Conservation (phyloP, 2,797 vertebrate species). For the Myotis daubentonii region DNA sequence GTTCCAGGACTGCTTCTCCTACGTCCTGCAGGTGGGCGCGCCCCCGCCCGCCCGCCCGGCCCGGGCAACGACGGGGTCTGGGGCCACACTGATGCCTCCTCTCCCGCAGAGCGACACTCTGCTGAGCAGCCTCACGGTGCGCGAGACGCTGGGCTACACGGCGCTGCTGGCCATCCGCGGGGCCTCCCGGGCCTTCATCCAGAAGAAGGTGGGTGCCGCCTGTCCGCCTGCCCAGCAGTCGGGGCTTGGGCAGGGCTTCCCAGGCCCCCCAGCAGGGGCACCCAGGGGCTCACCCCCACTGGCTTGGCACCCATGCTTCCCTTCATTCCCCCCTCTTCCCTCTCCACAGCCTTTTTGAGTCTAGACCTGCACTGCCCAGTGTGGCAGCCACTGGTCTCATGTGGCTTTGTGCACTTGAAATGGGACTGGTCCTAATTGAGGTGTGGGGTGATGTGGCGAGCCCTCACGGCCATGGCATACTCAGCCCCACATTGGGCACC, state of each 20-base stretch:
- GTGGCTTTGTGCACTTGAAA: not conserved
- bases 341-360: not conserved
- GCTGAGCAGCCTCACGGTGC: constrained; percentile 93
- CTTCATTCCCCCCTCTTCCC: not conserved
- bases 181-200: constrained; percentile 86
- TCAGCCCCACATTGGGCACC: no score
- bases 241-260: not conserved
- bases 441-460: not conserved
- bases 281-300: rapidly evolving
- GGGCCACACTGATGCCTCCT: not conserved
- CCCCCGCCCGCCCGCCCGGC: not conserved
- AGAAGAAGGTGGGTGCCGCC: constrained; percentile 88
- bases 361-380: not conserved
- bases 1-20: constrained; percentile 97
- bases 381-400: not conserved
- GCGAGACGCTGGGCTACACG: constrained; percentile 93
- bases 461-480: no score
- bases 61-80: rapidly evolving
- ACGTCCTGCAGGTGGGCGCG: constrained; percentile 92
- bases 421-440: not conserved
- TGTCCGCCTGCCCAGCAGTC: rapidly evolving
- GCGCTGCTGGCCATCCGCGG: constrained; percentile 91
- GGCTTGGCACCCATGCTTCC: not conserved
- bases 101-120: constrained; percentile 91
- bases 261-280: not conserved